Conservation (phyloP, 2,888 invertebrate species). For the Orchesella flavescens region DNA sequence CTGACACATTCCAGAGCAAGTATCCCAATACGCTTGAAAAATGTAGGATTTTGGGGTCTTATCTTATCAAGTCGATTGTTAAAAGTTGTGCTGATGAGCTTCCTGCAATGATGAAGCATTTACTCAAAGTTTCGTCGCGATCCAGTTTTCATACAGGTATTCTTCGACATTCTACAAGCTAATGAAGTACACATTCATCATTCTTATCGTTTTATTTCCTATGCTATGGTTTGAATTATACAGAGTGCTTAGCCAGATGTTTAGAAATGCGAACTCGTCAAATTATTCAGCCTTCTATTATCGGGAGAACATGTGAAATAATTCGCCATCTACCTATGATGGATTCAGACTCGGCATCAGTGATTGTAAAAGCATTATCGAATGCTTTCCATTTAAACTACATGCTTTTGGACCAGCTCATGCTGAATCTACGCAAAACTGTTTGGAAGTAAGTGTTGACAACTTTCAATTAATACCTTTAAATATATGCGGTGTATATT, state of each 20-base stretch:
- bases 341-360: conserved; percentile 64
- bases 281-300: conserved; percentile 56
- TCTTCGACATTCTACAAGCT: too few species aligned
- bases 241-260: conserved; percentile 65
- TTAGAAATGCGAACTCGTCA: conserved; percentile 53
- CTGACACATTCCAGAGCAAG: conserved; percentile 42
- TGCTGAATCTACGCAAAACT: conserved; percentile 68
- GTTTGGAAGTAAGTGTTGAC: conserved; percentile 69
- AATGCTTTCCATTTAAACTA: conserved; percentile 66
- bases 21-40: conserved; percentile 38
- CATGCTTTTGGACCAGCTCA: conserved; percentile 61
- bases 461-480: neutral
- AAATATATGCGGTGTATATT: neutral
- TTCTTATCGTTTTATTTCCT: too few species aligned
- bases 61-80: conserved; percentile 61
- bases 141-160: conserved; percentile 64
- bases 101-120: conserved; percentile 60
- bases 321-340: conserved; percentile 68
- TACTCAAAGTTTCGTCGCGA: conserved; percentile 56
- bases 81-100: conserved; percentile 55
- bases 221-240: too few species aligned
- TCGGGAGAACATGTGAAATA: conserved; percentile 64
- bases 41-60: conserved; percentile 60
- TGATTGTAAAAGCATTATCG: conserved; percentile 66
- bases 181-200: too few species aligned